A percentile compares a stretch with the other conserved stretches of the same genome.
These are phyloP conservation scores for Boloria euphrosyne DNA, from an alignment of 2,888 invertebrate species.

Conservation along the genomic window DNA sequence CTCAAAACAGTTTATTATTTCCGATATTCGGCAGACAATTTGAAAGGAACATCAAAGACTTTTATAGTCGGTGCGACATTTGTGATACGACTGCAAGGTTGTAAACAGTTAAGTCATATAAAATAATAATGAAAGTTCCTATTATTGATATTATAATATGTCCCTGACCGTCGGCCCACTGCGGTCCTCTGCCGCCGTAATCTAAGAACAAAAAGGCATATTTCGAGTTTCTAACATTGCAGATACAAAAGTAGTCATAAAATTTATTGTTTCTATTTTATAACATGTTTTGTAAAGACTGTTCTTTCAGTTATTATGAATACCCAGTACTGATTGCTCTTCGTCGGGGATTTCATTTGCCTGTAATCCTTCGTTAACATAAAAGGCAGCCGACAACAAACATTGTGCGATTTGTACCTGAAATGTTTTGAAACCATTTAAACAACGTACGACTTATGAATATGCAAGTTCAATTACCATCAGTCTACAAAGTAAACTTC, in stretches of 20 bases:
- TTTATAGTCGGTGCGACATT: conserved; percentile 6
- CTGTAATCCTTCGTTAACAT: conserved; percentile 30
- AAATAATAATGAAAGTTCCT: not conserved
- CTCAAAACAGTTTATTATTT: conserved; percentile 23
- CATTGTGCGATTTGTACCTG: conserved; percentile 48
- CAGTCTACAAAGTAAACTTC: not conserved
- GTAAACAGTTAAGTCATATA: not conserved
- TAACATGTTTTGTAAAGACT: conserved; percentile 53
- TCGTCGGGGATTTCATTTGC: conserved; percentile 26
- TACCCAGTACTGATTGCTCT: conserved; percentile 41
- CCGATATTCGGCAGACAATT: conserved; percentile 14
- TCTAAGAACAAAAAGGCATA: conserved; percentile 55
- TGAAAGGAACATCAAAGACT: conserved; percentile 14
- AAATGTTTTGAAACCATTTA: conserved; percentile 40
- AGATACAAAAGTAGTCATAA: conserved; percentile 61
- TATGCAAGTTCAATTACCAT: conserved; percentile 43
- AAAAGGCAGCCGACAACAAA: conserved; percentile 48
- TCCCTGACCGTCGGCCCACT: not conserved
- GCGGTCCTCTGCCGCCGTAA: conserved; percentile 37
- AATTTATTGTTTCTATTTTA: conserved; percentile 59
- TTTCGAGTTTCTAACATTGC: conserved; percentile 50
- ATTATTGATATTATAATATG: not conserved
- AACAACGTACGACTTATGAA: conserved; percentile 47
- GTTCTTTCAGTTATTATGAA: conserved; percentile 47
- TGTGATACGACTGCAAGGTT: not conserved